Base-by-base conservation (phyloP, 2,888 invertebrate genomes). In the Ganaspis brasiliensis region DNA sequence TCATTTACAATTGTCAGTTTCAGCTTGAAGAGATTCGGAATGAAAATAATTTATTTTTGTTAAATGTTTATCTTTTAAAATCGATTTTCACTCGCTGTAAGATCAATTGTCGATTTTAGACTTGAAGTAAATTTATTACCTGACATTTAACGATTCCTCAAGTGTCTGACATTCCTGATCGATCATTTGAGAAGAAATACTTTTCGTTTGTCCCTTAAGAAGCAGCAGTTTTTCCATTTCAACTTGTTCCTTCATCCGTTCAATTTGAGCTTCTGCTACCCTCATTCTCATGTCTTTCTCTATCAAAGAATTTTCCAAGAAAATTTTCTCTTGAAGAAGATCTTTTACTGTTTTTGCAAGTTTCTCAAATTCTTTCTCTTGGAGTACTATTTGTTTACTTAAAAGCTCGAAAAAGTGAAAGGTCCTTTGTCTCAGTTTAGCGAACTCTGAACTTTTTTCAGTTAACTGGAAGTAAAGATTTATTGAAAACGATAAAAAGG, bases 301-400 rank as follows among this genome's bases (percentile, higher is more conserved):
- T 26, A 72, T 75, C n/a, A 88, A 59, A n/a, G 81, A 75, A 49
- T 84, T 86, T 71, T 88, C 83, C 40, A 88, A 72, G 37, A 80
- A 82, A 35, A 83, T 81, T 75, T 88, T 89, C 63, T 87, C 86
- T 14, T 81, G 72, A 67, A 87, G 75, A 9, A 89, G 79, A 52
- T 84, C 84, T 35, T 79, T 82, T 2, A 87, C 84, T 0, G 84
- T 86, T 59, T 84, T 83, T 4, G 85, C 83, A 1, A 89, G 78
- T 59, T 85, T 85, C 3, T 85, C 76, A 70, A 86, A 88, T 79
- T 88, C 85, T 52, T 63, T 82, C 67, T 87, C 87, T 74, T 87
- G 88, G 1, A 73, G 79, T 55, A 80, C 77, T 63, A 89, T 84
- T 80, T 86, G 88, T 37, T 79, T 80, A 2, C 82, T 82, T 49